Evolutionary conservation across 1,140 invertebrate species (phyloP).

Genomic region (Heliconius himera): DNA sequence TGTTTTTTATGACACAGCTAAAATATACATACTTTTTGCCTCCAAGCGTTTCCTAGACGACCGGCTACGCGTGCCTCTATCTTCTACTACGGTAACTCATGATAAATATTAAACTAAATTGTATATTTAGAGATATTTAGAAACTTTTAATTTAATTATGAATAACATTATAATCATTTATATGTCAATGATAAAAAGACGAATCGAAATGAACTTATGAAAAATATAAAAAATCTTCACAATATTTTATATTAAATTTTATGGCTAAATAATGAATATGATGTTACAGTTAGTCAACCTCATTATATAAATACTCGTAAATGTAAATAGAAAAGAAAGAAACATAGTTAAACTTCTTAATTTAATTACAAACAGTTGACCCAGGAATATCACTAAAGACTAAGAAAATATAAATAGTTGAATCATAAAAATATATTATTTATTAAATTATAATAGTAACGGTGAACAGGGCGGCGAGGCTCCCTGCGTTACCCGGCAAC

Average conservation of each 20-base stretch:
- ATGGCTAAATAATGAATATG: too few species aligned
- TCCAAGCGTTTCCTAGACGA: constrained; percentile 18
- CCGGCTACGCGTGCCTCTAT: constrained; percentile 23
- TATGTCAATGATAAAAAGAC: too few species aligned
- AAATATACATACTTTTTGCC: constrained; percentile 12
- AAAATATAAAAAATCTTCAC: too few species aligned
- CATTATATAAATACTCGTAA: too few species aligned
- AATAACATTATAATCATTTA: neutral
- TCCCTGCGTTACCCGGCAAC: constrained; percentile 36
- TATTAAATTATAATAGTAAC: constrained; percentile 15
- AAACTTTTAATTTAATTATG: neutral
- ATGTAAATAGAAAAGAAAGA: too few species aligned
- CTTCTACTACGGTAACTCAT: constrained; percentile 3
- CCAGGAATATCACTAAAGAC: neutral
- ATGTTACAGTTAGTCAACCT: too few species aligned
- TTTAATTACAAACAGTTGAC: too few species aligned
- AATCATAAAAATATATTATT: neutral
- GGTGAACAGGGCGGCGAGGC: constrained; percentile 13
- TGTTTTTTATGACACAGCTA: neutral
- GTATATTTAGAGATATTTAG: neutral
- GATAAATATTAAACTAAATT: constrained; percentile 3
- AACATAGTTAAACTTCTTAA: too few species aligned
- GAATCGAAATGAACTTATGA: too few species aligned
- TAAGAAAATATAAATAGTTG: neutral
- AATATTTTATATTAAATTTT: too few species aligned